Evolutionary conservation across 2,113 vertebrate species (phyloP).

Genomic region (Alces alces): DNA sequence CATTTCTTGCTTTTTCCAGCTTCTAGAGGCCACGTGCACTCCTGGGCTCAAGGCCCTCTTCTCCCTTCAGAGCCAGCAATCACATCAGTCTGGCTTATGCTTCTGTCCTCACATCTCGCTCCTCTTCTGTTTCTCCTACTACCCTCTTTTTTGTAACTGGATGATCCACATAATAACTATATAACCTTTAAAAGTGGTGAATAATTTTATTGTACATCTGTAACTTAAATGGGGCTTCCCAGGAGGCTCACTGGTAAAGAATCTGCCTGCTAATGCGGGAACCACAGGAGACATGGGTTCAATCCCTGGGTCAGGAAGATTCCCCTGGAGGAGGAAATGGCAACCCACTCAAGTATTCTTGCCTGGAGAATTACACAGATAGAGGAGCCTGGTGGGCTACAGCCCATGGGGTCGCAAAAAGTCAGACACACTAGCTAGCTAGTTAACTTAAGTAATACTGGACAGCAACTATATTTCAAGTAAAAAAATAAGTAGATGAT

Average conservation of each 20-base stretch:
- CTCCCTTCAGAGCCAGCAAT: neutral
- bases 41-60: neutral
- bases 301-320: neutral
- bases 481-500: neutral
- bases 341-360: neutral
- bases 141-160: neutral
- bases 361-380: neutral
- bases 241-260: neutral
- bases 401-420: neutral
- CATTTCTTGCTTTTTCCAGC: neutral
- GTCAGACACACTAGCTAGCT: neutral
- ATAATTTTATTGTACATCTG: no score
- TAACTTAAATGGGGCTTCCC: neutral
- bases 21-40: neutral
- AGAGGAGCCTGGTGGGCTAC: neutral
- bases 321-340: neutral
- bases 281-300: neutral
- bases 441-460: neutral
- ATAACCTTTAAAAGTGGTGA: neutral
- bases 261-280: neutral
- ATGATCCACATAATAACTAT: neutral
- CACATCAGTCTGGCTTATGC: accelerated
- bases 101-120: neutral
- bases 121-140: neutral
- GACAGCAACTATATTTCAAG: neutral